Evolutionary conservation across 2,888 invertebrate species (phyloP), one percentile per base, ranked within the genome.

Genomic region (Erannis defoliaria): DNA sequence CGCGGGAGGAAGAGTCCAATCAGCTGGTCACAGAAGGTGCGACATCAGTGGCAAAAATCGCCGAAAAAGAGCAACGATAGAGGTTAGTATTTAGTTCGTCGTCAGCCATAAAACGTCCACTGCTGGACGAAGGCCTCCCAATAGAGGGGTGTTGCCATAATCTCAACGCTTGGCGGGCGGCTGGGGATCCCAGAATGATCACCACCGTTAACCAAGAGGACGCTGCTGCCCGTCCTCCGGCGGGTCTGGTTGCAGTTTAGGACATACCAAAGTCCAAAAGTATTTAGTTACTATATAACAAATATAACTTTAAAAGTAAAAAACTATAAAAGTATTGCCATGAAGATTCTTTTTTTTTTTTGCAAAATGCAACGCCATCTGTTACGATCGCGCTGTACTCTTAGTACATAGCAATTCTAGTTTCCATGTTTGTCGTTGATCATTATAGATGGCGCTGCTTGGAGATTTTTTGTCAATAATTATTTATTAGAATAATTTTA

Each of bases 21-120:
- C 42, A 94, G 94, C 73, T 95, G 95, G 95, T 94, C 95, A 10
- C 94, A 94, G 75, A 95, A 95, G 81, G 94, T 94, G 38, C 85
- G 95, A 43, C 93, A 94, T 64, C 95, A 95, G 70, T 94, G 95
- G 89, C 94, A 94, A 64, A 94, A 94, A 68, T 89, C 93, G 6
- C 93, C 94, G 1, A 93, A 85, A 51, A 79, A 76, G 60, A 70
- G 70, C 54, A 80, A 85, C 21, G 79, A 86, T 51, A 84, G 88
- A 86, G 92, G 92, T 92, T 64, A 75, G 68, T 54, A 46, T 35
- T 23, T 31, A 26, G 1, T 19, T 37, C 1, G 50, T 23, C 0
- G 16, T 45, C n/a, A n/a, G n/a, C n/a, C n/a, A n/a, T n/a, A n/a
- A n/a, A n/a, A n/a, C n/a, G n/a, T n/a, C n/a, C n/a, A n/a, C n/a